A percentile compares a stretch with the other conserved stretches of the same genome.
phyloP scores from a whole-genome alignment of 2,888 invertebrate species.

The Drosophila vallismaia region DNA sequence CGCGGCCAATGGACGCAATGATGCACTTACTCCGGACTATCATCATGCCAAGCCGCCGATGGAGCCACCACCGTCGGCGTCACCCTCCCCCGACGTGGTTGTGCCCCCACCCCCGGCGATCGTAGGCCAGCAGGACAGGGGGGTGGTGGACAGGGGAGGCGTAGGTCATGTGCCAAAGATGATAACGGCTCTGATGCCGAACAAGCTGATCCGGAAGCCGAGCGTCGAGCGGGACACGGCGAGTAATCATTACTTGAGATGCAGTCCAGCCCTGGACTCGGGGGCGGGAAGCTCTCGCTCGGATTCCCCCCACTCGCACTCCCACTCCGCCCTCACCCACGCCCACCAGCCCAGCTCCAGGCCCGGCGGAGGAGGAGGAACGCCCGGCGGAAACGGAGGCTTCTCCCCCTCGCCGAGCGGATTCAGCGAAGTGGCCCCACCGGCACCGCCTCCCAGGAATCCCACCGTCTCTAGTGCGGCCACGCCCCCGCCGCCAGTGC shows the following conservation, averaged over 20 bases:
- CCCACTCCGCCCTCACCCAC: slow-evolving; percentile 85
- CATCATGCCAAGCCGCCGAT: slow-evolving; percentile 81
- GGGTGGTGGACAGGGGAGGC: slow-evolving; percentile 33
- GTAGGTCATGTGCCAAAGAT: slow-evolving; percentile 82
- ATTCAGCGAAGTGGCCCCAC: slow-evolving; percentile 87
- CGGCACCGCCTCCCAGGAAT: slow-evolving; percentile 90
- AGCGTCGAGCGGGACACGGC: slow-evolving; percentile 94
- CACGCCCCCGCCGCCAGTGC: slow-evolving; percentile 87
- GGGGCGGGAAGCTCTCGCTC: slow-evolving; percentile 95
- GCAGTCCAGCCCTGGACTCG: slow-evolving; percentile 94
- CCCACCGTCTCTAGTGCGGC: slow-evolving; percentile 85
- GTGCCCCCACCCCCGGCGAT: slow-evolving; percentile 61
- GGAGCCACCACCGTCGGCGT: slow-evolving; percentile 81
- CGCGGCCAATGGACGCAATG: slow-evolving; percentile 81
- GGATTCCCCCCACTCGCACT: slow-evolving; percentile 92
- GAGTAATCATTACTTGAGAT: slow-evolving; percentile 87
- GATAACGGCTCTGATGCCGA: slow-evolving; percentile 86
- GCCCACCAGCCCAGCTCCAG: slow-evolving; percentile 31
- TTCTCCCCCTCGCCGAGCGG: slow-evolving; percentile 86
- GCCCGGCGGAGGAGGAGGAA: slow-evolving; percentile 64
- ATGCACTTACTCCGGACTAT: slow-evolving; percentile 79
- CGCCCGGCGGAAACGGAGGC: slow-evolving; percentile 83
- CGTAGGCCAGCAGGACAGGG: slow-evolving; percentile 38
- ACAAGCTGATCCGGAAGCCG: slow-evolving; percentile 93
- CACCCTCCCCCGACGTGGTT: slow-evolving; percentile 78